Evolutionary conservation across 2,113 vertebrate genomes (phyloP).

Genomic region (Esox niger): DNA sequence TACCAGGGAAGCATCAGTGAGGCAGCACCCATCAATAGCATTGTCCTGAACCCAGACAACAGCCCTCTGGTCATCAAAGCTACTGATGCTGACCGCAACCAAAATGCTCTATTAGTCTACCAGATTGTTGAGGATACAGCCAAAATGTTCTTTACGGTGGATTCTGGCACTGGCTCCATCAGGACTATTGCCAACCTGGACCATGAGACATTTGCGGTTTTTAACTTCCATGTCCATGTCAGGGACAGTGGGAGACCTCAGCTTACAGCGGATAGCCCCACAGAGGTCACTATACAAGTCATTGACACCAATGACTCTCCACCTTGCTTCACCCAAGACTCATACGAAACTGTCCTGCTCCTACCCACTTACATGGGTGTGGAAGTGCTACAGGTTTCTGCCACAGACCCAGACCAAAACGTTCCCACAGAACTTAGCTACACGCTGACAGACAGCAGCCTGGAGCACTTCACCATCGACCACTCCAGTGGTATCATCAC

Average conservation of each 20-base stretch:
- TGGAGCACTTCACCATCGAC: conserved; percentile 85
- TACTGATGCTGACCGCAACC: conserved; percentile 88
- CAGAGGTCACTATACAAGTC: conserved; percentile 89
- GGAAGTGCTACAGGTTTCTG: conserved; percentile 86
- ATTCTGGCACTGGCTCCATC: conserved; percentile 93
- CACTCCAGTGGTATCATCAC: conserved; percentile 81
- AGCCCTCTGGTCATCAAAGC: conserved; percentile 89
- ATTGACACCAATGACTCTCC: conserved; percentile 94
- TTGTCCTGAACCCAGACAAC: conserved; percentile 79
- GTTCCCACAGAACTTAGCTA: conserved; percentile 84
- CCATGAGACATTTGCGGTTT: conserved; percentile 85
- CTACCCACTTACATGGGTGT: conserved; percentile 91
- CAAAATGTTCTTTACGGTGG: conserved; percentile 90
- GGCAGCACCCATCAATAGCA: conserved; percentile 86
- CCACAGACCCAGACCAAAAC: conserved; percentile 86
- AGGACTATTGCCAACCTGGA: conserved; percentile 90
- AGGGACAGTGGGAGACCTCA: conserved; percentile 90
- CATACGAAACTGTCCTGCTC: conserved; percentile 87
- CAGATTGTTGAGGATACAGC: conserved; percentile 94
- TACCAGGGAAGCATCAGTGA: conserved; percentile 90
- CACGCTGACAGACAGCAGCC: conserved; percentile 82
- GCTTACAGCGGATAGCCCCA: conserved; percentile 87
- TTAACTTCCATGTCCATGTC: conserved; percentile 91
- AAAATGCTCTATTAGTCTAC: conserved; percentile 90
- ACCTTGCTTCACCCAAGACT: conserved; percentile 83